Conservation (phyloP, 2,888 invertebrate species). For the Drosophila nr. medialis region DNA sequence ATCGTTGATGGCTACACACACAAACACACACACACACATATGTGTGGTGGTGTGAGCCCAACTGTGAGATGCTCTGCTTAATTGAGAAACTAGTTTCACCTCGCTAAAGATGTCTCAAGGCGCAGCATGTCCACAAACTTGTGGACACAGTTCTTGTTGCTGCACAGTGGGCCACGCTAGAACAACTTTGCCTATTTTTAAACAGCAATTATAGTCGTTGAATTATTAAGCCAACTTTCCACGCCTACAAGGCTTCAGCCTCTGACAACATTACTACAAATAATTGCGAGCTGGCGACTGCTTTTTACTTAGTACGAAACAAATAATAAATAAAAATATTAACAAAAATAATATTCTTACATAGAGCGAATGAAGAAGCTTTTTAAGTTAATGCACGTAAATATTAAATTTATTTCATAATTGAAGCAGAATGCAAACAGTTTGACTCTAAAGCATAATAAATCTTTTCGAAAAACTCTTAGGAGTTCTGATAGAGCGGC, state of each 20-base stretch:
- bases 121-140: constrained; percentile 26
- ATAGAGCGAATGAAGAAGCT: not conserved
- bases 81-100: constrained; percentile 77
- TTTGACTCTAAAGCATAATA: constrained; percentile 18
- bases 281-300: not conserved
- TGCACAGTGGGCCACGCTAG: constrained; percentile 34
- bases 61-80: constrained; percentile 57
- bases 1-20: constrained; percentile 43
- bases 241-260: not conserved
- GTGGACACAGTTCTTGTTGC: constrained; percentile 2
- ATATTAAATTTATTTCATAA: not conserved
- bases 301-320: not conserved
- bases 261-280: not conserved
- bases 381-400: not conserved
- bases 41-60: constrained; percentile 4
- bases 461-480: constrained; percentile 23
- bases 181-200: not conserved
- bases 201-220: not conserved
- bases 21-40: constrained; percentile 7
- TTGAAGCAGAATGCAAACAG: not conserved
- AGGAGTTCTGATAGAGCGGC: constrained; percentile 8
- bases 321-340: not conserved
- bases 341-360: not conserved
- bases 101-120: constrained; percentile 39
- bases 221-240: not conserved